phyloP scores from a whole-genome alignment of 1,140 invertebrate genomes.

The Bombus cullumanus region DNA sequence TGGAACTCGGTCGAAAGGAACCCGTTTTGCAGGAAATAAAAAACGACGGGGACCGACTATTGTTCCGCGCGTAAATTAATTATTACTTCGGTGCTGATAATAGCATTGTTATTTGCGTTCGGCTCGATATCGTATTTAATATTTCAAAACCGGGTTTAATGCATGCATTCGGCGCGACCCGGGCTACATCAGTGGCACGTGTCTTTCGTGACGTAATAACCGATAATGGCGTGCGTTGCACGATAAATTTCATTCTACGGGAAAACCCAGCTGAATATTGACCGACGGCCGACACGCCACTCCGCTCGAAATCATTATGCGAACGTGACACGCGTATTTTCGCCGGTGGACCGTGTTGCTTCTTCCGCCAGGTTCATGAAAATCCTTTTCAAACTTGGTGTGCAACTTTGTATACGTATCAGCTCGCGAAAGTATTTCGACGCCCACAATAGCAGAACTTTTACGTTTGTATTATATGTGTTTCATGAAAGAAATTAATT shows the following conservation, averaged over 20 bases:
- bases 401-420: background rate
- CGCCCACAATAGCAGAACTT: too few relatives aligned
- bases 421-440: too few relatives aligned
- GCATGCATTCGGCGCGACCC: background rate
- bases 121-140: constrained; percentile 29
- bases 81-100: constrained; percentile 6
- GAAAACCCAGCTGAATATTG: constrained; percentile 21
- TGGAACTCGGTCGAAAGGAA: background rate
- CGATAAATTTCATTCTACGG: constrained; percentile 41
- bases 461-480: too few relatives aligned
- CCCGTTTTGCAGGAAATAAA: background rate
- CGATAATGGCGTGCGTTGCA: constrained; percentile 34
- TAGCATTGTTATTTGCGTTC: constrained; percentile 28
- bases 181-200: constrained; percentile 5
- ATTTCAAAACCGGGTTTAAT: constrained; percentile 32
- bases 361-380: background rate
- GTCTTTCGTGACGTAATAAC: constrained; percentile 48
- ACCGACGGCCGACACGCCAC: background rate
- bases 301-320: constrained; percentile 2
- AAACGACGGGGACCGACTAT: too few relatives aligned
- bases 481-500: too few relatives aligned
- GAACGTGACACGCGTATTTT: constrained; percentile 23
- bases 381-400: background rate
- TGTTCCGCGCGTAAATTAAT: constrained; percentile 19
- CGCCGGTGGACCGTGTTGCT: background rate